Conservation (phyloP, 2,797 vertebrate species). For the Pangasius larnaudii region DNA sequence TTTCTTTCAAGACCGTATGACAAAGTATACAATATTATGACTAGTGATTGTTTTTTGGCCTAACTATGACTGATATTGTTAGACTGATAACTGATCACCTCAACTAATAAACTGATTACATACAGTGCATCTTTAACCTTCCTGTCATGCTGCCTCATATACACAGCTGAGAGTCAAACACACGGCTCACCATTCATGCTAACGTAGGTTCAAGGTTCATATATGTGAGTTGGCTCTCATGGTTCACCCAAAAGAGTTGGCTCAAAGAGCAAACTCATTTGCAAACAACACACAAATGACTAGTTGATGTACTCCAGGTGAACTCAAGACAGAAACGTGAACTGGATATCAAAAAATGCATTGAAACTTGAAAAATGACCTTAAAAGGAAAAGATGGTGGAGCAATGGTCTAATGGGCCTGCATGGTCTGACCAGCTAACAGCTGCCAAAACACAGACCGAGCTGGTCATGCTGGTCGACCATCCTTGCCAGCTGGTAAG, state of each 20-base stretch:
- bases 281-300: not conserved
- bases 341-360: not conserved
- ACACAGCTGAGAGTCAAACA: not conserved
- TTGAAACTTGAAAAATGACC: slow-evolving; percentile 10
- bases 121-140: not conserved
- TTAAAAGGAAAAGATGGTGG: slow-evolving; percentile 8
- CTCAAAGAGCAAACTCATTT: not conserved
- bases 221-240: not conserved
- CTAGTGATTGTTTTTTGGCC: not conserved
- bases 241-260: not conserved
- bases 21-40: not conserved
- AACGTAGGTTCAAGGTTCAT: not conserved
- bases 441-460: slow-evolving; percentile 28
- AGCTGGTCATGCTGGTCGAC: slow-evolving; percentile 14
- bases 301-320: not conserved
- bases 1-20: not conserved
- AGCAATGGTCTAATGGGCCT: slow-evolving; percentile 7
- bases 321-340: not conserved
- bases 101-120: not conserved
- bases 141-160: not conserved
- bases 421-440: slow-evolving; percentile 7
- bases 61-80: not conserved
- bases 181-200: not conserved
- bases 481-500: slow-evolving; percentile 24
- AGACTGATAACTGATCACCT: too few relatives aligned